Evolutionary conservation across 2,113 vertebrate genomes (phyloP).

Genomic region (Delphinus delphis): DNA sequence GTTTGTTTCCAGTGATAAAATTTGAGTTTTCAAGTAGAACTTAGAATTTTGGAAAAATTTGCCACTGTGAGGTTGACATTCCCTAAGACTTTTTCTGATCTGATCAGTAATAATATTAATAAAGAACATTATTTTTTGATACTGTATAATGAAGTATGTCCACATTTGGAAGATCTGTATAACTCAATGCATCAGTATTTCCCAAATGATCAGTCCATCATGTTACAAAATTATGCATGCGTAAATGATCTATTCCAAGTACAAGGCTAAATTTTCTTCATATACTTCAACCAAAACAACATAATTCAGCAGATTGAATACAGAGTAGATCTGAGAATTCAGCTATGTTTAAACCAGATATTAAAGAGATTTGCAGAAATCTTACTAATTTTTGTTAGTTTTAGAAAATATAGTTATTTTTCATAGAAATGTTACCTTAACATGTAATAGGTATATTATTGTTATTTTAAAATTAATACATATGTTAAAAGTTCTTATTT

Average conservation of each 20-base stretch:
- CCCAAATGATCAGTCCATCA: neutral
- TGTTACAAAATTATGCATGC: neutral
- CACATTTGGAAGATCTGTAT: neutral
- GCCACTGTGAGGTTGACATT: neutral
- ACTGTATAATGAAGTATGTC: neutral
- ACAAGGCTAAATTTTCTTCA: neutral
- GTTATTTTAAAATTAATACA: neutral
- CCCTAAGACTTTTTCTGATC: neutral
- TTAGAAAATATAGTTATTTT: neutral
- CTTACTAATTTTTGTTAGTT: neutral
- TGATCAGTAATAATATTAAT: neutral
- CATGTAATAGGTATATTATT: neutral
- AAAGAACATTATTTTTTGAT: neutral
- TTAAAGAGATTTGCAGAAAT: neutral
- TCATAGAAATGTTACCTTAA: neutral
- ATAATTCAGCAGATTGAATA: neutral
- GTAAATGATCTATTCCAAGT: neutral
- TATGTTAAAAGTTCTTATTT: neutral
- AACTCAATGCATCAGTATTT: neutral
- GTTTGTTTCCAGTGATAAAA: neutral
- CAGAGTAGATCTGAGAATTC: neutral
- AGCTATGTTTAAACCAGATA: neutral
- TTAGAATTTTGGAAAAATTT: neutral
- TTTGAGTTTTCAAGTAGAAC: neutral
- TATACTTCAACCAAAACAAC: neutral